These are phyloP conservation scores for Octomys mimax DNA, from an alignment of 2,797 vertebrate species.

Conservation along the genomic window DNA sequence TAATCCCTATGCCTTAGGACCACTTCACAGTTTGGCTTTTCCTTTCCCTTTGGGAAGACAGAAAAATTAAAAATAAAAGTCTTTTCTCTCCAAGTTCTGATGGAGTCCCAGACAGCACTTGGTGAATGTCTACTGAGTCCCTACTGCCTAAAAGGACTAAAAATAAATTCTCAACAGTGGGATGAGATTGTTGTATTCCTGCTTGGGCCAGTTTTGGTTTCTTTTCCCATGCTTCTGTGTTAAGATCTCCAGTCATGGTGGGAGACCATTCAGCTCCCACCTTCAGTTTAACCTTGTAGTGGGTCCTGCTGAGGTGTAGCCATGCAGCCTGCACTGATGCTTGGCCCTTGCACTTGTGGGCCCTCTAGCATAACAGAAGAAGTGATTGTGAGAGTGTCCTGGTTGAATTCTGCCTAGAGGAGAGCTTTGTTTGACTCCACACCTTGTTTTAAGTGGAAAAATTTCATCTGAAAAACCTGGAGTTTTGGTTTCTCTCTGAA, in stretches of 20 bases:
- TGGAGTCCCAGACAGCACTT: background rate
- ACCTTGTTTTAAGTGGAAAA: background rate
- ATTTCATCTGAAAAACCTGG: background rate
- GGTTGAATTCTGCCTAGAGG: background rate
- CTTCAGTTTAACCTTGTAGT: background rate
- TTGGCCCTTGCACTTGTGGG: background rate
- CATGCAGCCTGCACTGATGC: background rate
- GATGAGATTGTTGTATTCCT: background rate
- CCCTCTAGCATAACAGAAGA: background rate
- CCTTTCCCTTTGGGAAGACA: background rate
- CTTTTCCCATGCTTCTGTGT: background rate
- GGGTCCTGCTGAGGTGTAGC: background rate
- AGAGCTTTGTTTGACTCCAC: background rate
- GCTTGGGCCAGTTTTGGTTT: background rate
- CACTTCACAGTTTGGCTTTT: background rate
- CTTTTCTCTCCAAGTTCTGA: background rate
- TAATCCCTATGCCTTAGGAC: too few species aligned
- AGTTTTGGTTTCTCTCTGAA: background rate
- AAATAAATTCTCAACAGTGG: background rate
- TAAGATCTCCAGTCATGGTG: background rate
- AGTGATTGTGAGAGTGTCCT: too few species aligned
- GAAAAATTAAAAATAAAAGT: background rate
- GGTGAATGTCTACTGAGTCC: background rate
- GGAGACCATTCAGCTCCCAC: background rate
- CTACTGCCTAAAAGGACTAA: background rate